These are phyloP conservation scores for Chrysaora quinquecirrha DNA, from an alignment of 30 jellyfish, hydroid and myxozoan genomes.

Conservation along the genomic window DNA sequence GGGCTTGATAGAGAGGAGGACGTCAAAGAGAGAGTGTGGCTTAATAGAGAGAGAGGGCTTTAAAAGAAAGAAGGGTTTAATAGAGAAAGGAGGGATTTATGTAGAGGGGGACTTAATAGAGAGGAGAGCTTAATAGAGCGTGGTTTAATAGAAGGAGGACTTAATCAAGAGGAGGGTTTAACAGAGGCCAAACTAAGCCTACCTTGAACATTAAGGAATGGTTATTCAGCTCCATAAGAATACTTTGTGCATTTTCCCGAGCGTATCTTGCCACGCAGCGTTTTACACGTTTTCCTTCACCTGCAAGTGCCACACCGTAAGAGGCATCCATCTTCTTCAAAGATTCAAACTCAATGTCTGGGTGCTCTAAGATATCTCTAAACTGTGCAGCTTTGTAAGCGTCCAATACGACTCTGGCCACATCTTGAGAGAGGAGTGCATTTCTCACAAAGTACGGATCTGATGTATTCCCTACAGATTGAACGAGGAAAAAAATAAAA, in stretches of 20 bases:
- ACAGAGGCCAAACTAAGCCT: background rate
- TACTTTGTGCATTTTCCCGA: background rate
- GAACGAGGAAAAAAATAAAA: too few relatives aligned
- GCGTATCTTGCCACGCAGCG: background rate
- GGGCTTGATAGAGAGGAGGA: too few relatives aligned
- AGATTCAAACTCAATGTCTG: slow-evolving; percentile 8
- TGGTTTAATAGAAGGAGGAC: too few relatives aligned
- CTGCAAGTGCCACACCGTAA: slow-evolving; percentile 50
- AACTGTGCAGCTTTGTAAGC: slow-evolving; percentile 20
- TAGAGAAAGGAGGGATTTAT: too few relatives aligned
- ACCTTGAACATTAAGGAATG: slow-evolving; percentile 14
- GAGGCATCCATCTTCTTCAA: slow-evolving; percentile 19
- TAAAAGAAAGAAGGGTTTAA: too few relatives aligned
- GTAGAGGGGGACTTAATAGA: too few relatives aligned
- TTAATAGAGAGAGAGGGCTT: too few relatives aligned
- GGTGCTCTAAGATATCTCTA: slow-evolving; percentile 13
- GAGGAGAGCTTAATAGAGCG: too few relatives aligned
- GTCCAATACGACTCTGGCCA: slow-evolving; percentile 27
- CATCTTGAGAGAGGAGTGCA: background rate
- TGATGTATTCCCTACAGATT: background rate
- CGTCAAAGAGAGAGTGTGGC: too few relatives aligned
- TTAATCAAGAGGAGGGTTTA: too few relatives aligned
- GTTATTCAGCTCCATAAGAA: background rate
- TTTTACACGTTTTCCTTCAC: slow-evolving; percentile 31
- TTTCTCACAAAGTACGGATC: background rate